A percentile compares a stretch with the other conserved stretches of the same genome.
Evolutionary conservation across 2,888 invertebrate species (phyloP).

Genomic region (Amphipyra berbera): DNA sequence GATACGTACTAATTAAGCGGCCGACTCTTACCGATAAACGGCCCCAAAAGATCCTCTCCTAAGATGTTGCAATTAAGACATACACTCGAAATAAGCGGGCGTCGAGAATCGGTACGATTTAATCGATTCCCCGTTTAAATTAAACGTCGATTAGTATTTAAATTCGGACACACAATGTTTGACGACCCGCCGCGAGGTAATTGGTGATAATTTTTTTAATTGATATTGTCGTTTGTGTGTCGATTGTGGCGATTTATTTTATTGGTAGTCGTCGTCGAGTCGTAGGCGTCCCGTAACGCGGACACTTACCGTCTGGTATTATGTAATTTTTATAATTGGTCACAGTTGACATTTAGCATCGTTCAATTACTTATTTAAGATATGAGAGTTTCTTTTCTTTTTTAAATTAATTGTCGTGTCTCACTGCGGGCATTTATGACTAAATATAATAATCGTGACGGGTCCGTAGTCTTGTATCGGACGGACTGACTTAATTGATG

Average conservation of each 20-base stretch:
- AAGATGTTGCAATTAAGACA: slow-evolving; percentile 79
- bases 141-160: slow-evolving; percentile 79
- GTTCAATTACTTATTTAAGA: slow-evolving; percentile 67
- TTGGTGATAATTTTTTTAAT: slow-evolving; percentile 84
- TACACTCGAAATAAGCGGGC: slow-evolving; percentile 75
- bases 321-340: slow-evolving; percentile 67
- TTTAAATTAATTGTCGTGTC: slow-evolving; percentile 60
- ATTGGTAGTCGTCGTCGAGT: slow-evolving; percentile 47
- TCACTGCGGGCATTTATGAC: slow-evolving; percentile 61
- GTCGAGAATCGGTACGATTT: slow-evolving; percentile 73
- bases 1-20: slow-evolving; percentile 87
- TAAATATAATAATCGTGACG: slow-evolving; percentile 60
- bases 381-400: slow-evolving; percentile 58
- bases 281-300: slow-evolving; percentile 51
- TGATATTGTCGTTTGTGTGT: slow-evolving; percentile 69
- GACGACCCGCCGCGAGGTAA: slow-evolving; percentile 79
- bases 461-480: slow-evolving; percentile 53
- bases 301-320: slow-evolving; percentile 45
- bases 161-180: slow-evolving; percentile 76
- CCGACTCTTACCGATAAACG: slow-evolving; percentile 66
- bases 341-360: slow-evolving; percentile 68
- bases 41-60: slow-evolving; percentile 61
- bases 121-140: slow-evolving; percentile 75
- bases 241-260: slow-evolving; percentile 67
- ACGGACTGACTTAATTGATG: slow-evolving; percentile 55